Evolutionary conservation across 1,140 invertebrate genomes (phyloP).

Genomic region (Atopsyche davidsoni): DNA sequence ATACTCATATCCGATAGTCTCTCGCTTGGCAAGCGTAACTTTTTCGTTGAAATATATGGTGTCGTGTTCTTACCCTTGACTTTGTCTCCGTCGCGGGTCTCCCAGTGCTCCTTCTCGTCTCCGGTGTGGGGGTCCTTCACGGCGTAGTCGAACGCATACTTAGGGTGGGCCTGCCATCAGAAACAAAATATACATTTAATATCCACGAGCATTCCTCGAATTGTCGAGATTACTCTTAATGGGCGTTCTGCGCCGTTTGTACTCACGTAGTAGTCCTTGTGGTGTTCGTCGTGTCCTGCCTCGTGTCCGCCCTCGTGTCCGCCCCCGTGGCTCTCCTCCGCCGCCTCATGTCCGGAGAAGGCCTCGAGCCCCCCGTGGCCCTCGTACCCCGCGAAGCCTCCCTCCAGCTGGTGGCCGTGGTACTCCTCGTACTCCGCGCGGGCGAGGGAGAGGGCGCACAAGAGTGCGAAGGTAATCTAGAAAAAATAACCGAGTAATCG

Average conservation of each 20-base stretch:
- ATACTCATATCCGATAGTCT: no score
- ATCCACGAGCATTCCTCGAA: no score
- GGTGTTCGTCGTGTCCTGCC: slow-evolving; percentile 19
- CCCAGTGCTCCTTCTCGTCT: slow-evolving; percentile 52
- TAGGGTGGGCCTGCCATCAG: slow-evolving; percentile 44
- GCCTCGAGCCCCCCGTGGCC: slow-evolving; percentile 14
- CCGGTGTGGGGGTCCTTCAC: slow-evolving; percentile 52
- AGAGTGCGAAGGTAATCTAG: no score
- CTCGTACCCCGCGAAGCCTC: slow-evolving; percentile 16
- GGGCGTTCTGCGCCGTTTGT: no score
- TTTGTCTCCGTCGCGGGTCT: slow-evolving; percentile 50
- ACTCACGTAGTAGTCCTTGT: slow-evolving; percentile 32
- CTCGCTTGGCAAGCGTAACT: no score
- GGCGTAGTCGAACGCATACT: slow-evolving; percentile 51
- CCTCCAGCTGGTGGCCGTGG: slow-evolving; percentile 32
- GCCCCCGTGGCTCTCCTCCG: slow-evolving; percentile 8
- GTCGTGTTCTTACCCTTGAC: slow-evolving; percentile 47
- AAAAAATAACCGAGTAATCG: no score
- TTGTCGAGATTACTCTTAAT: no score
- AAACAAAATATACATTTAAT: neutral
- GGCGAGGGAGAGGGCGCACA: slow-evolving; percentile 32
- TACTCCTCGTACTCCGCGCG: slow-evolving; percentile 33
- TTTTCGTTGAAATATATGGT: no score
- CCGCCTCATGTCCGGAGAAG: slow-evolving; percentile 9
- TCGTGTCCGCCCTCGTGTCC: slow-evolving; percentile 4